Percentiles rank a stretch among this genome's conserved stretches.
These are phyloP conservation scores for Loripinus fragilis DNA, from an alignment of 2,888 invertebrate genomes.

Conservation along the genomic window DNA sequence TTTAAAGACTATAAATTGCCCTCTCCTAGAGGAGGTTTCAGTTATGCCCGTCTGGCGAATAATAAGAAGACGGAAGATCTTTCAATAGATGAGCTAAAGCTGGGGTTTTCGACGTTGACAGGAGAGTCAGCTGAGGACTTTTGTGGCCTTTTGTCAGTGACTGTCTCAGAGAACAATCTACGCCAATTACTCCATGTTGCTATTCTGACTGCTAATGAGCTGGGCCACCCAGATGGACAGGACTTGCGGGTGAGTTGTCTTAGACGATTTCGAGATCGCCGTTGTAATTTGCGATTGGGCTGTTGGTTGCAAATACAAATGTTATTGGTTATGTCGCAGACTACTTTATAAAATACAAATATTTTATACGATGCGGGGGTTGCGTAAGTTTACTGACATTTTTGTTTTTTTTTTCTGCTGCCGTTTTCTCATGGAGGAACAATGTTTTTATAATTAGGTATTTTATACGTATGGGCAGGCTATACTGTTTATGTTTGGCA, in stretches of 20 bases:
- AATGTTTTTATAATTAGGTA: no score
- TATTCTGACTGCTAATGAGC: neutral
- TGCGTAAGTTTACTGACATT: no score
- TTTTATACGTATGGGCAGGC: no score
- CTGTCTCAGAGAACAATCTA: neutral
- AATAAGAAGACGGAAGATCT: neutral
- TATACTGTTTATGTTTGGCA: no score
- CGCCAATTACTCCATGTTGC: neutral
- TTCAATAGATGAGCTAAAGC: neutral
- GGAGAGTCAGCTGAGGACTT: neutral
- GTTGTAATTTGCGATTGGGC: no score
- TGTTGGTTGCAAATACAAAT: no score
- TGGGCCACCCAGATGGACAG: neutral
- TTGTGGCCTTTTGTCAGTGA: neutral
- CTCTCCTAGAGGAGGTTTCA: neutral
- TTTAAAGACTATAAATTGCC: neutral
- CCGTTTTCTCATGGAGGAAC: no score
- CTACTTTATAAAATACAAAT: no score
- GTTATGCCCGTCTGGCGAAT: neutral
- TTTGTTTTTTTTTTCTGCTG: no score
- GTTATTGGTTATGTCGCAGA: no score
- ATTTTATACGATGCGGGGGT: no score
- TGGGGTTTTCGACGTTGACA: neutral
- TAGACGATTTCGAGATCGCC: no score
- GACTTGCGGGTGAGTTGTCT: constrained; percentile 4